phyloP scores from a whole-genome alignment of 2,888 invertebrate genomes.

The Steinernema hermaphroditum region DNA sequence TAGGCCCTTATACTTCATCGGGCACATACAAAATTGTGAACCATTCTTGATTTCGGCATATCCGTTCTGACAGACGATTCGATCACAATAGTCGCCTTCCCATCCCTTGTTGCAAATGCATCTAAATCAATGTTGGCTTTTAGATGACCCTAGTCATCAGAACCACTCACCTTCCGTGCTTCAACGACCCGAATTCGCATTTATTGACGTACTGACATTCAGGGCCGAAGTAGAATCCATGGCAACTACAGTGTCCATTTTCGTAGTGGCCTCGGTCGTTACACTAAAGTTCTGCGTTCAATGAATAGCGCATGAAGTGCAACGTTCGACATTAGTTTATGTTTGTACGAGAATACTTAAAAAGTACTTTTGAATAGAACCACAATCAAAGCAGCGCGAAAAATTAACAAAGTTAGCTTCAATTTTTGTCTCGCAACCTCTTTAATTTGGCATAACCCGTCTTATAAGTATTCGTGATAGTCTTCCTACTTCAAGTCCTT shows the following conservation, averaged over 20 bases:
- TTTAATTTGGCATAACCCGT: no score
- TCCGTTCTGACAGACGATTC: conserved; percentile 60
- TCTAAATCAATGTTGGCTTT: conserved; percentile 26
- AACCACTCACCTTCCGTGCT: conserved; percentile 49
- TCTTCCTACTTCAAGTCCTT: no score
- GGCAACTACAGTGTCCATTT: conserved; percentile 53
- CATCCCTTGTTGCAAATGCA: conserved; percentile 57
- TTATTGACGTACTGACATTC: conserved; percentile 59
- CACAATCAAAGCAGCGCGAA: no score
- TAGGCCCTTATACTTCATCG: conserved; percentile 52
- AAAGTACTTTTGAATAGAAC: no score
- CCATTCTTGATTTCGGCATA: conserved; percentile 40
- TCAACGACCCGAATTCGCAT: conserved; percentile 53
- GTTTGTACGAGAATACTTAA: no score
- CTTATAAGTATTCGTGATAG: no score
- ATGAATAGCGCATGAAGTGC: background rate
- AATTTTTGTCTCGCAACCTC: no score
- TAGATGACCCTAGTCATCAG: background rate
- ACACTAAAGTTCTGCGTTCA: conserved; percentile 48
- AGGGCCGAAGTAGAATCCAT: conserved; percentile 60
- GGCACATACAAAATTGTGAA: conserved; percentile 50
- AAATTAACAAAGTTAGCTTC: no score
- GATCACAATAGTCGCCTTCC: conserved; percentile 61
- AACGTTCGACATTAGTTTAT: background rate
- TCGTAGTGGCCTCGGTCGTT: conserved; percentile 60